A percentile compares a stretch with the other conserved stretches of the same genome.
These are phyloP conservation scores for Helogale parvula DNA, from an alignment of 2,113 vertebrate genomes.

Conservation along the genomic window DNA sequence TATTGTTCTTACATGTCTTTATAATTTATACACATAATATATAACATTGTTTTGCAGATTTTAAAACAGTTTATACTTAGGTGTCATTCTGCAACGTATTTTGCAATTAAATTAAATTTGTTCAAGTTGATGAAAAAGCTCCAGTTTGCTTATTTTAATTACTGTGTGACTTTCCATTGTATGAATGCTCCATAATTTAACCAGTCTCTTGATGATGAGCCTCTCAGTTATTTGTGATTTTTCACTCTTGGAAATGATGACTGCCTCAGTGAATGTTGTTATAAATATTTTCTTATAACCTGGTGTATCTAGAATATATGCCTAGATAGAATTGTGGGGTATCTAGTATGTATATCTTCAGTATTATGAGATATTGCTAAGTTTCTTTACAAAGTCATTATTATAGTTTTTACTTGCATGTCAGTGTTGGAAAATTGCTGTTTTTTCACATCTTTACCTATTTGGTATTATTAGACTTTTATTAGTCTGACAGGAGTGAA, in stretches of 20 bases:
- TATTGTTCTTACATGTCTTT: neutral
- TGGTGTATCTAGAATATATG: neutral
- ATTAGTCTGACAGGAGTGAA: neutral
- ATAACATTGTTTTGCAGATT: neutral
- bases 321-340: neutral
- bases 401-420: conserved; percentile 11
- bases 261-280: conserved; percentile 25
- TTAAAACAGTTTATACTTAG: conserved; percentile 12
- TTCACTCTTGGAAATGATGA: neutral
- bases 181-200: neutral
- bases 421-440: neutral
- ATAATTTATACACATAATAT: neutral
- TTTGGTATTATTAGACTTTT: neutral
- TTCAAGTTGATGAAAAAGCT: neutral
- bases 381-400: neutral
- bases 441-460: neutral
- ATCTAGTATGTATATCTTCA: neutral
- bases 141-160: conserved; percentile 43
- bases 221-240: neutral
- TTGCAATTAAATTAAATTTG: conserved; percentile 51
- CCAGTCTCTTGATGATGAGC: neutral
- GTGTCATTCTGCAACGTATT: neutral
- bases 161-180: neutral
- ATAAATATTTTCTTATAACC: neutral
- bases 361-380: neutral